Evolutionary conservation across 1,140 invertebrate species (phyloP).

Genomic region (Drosophila miranda): DNA sequence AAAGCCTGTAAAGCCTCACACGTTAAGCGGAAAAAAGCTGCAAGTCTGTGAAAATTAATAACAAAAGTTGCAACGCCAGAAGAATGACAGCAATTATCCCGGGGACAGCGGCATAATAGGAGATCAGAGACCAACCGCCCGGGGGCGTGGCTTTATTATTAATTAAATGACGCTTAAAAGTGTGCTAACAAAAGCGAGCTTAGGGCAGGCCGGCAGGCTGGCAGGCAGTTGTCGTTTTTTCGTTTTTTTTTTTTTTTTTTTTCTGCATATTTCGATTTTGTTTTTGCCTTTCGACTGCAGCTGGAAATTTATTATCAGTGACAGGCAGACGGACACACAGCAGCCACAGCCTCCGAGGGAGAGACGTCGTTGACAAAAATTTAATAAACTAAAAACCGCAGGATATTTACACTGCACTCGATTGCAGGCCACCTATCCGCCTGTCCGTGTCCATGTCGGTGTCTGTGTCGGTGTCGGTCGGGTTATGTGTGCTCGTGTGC

Average conservation of each 20-base stretch:
- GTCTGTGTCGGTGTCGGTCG: slow-evolving; percentile 1
- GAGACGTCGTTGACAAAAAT: slow-evolving; percentile 68
- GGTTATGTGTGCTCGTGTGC: neutral
- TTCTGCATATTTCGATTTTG: neutral
- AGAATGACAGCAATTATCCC: slow-evolving; percentile 10
- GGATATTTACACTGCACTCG: slow-evolving; percentile 75
- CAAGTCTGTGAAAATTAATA: slow-evolving; percentile 30
- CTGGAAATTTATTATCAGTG: slow-evolving; percentile 72
- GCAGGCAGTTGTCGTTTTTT: neutral
- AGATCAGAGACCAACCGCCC: neutral
- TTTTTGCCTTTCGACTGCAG: slow-evolving; percentile 3
- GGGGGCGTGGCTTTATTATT: slow-evolving; percentile 45
- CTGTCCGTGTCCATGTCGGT: neutral
- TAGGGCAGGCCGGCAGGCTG: slow-evolving; percentile 19
- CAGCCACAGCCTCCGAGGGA: slow-evolving; percentile 9
- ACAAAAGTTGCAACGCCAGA: slow-evolving; percentile 31
- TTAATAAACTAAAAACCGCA: slow-evolving; percentile 79
- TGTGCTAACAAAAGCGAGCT: slow-evolving; percentile 48
- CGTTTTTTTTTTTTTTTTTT: neutral
- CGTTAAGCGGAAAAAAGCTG: neutral
- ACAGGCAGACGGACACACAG: slow-evolving; percentile 56
- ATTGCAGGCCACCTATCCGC: slow-evolving; percentile 22
- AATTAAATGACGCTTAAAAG: slow-evolving; percentile 70
- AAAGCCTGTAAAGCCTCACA: slow-evolving; percentile 8
- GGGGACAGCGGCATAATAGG: slow-evolving; percentile 2